Conservation (phyloP, 2,797 vertebrate species). For the Ceyx erithaca region DNA sequence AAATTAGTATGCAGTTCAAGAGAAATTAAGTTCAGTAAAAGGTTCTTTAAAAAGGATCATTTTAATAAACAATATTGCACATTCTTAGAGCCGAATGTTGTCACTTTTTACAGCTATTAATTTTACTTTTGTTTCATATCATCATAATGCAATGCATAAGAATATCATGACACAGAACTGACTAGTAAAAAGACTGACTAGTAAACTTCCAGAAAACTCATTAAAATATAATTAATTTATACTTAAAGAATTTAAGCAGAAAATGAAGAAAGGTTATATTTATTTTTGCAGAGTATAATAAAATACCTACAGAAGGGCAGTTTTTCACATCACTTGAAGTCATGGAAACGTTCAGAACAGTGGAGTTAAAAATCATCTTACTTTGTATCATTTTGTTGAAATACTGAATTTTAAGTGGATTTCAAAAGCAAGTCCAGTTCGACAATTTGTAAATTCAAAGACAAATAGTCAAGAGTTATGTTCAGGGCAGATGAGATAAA, state of each 20-base stretch:
- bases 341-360: background rate
- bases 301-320: background rate
- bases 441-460: background rate
- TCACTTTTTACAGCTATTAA: slow-evolving; percentile 59
- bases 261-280: background rate
- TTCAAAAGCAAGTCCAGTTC: background rate
- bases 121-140: slow-evolving; percentile 41
- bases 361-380: background rate
- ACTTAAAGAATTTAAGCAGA: background rate
- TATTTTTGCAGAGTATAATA: slow-evolving; percentile 7
- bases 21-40: slow-evolving; percentile 73
- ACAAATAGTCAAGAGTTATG: background rate
- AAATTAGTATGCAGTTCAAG: slow-evolving; percentile 75
- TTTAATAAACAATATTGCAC: slow-evolving; percentile 56
- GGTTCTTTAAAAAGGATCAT: slow-evolving; percentile 52
- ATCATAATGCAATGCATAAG: background rate
- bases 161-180: background rate
- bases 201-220: slow-evolving; percentile 16
- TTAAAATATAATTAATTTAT: slow-evolving; percentile 13
- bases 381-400: background rate
- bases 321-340: background rate
- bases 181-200: background rate
- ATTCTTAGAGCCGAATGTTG: slow-evolving; percentile 34
- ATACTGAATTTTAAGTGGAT: background rate
- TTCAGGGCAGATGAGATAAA: background rate